Conservation (phyloP, 1,140 invertebrate species). For the Pseudomyrmex cubaensis region DNA sequence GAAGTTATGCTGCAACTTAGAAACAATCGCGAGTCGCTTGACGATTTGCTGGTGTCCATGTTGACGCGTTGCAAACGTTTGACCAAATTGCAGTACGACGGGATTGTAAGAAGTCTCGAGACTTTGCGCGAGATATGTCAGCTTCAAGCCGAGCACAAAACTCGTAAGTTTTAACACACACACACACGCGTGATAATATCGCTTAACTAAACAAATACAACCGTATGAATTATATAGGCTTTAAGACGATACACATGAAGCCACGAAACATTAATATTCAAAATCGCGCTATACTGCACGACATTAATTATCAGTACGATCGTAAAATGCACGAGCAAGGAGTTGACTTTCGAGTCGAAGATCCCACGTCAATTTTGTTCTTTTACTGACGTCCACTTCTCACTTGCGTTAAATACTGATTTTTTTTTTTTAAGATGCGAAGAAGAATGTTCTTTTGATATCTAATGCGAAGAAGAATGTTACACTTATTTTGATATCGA, state of each 20-base stretch:
- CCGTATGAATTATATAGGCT: constrained; percentile 71
- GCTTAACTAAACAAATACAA: not conserved
- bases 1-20: constrained; percentile 83
- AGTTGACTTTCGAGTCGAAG: constrained; percentile 83
- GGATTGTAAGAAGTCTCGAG: constrained; percentile 81
- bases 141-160: constrained; percentile 80
- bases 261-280: constrained; percentile 78
- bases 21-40: constrained; percentile 83
- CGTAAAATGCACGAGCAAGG: constrained; percentile 79
- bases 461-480: too few species aligned
- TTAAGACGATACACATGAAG: constrained; percentile 81
- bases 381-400: constrained; percentile 60
- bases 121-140: constrained; percentile 82
- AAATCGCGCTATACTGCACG: constrained; percentile 76
- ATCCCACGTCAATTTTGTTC: constrained; percentile 74
- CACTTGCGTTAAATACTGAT: not conserved
- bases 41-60: constrained; percentile 82
- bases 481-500: constrained; percentile 18
- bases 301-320: constrained; percentile 79
- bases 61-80: constrained; percentile 80
- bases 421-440: constrained; percentile 4
- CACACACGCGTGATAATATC: not conserved
- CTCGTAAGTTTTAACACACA: constrained; percentile 67
- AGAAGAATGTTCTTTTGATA: not conserved
- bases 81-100: constrained; percentile 82